A percentile compares a stretch with the other conserved stretches of the same genome.
Evolutionary conservation across 1,140 invertebrate species (phyloP).

Genomic region (Drosophila bifasciata): DNA sequence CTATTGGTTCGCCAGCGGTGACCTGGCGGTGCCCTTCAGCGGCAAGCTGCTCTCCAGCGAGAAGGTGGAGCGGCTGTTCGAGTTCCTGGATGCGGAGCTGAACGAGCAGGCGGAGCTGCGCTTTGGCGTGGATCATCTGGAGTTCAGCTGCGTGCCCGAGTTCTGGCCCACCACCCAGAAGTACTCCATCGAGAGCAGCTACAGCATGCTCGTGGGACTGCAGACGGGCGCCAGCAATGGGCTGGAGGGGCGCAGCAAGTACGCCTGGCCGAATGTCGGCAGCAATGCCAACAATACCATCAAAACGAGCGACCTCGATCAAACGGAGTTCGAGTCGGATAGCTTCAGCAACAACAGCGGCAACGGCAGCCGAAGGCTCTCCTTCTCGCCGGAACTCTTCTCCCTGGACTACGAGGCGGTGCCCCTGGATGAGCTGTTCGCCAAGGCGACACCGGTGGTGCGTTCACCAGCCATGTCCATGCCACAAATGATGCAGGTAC

Average conservation of each 20-base stretch:
- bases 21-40: conserved; percentile 72
- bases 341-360: conserved; percentile 66
- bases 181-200: conserved; percentile 78
- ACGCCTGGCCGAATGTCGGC: conserved; percentile 68
- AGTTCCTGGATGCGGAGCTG: conserved; percentile 51
- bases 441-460: conserved; percentile 34
- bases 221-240: conserved; percentile 74
- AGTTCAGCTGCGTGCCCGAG: conserved; percentile 70
- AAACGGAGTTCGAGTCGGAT: conserved; percentile 69
- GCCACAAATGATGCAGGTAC: conserved; percentile 58
- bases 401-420: conserved; percentile 66
- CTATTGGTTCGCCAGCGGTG: conserved; percentile 78
- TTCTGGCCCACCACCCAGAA: conserved; percentile 60
- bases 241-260: conserved; percentile 74
- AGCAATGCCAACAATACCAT: conserved; percentile 49
- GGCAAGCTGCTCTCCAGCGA: conserved; percentile 58
- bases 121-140: conserved; percentile 73
- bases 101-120: conserved; percentile 37
- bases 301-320: conserved; percentile 75
- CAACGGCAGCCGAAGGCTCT: conserved; percentile 53
- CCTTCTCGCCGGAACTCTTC: conserved; percentile 69
- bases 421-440: conserved; percentile 70
- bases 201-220: conserved; percentile 78
- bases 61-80: conserved; percentile 67
- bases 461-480: conserved; percentile 35